Conservation (phyloP, 2,888 invertebrate genomes). For the Chymomyza amoena region DNA sequence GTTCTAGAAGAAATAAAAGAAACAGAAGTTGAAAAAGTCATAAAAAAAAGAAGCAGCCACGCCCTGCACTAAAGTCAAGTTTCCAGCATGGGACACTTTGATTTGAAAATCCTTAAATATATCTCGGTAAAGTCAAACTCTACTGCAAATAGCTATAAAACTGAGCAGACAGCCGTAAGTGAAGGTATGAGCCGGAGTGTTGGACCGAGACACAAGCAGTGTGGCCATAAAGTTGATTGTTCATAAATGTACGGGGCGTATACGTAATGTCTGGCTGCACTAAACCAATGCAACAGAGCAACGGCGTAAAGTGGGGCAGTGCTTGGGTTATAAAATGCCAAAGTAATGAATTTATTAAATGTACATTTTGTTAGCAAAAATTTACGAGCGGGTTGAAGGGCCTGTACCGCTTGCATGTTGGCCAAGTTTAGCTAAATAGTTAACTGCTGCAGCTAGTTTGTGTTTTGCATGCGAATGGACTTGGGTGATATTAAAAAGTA, state of each 20-base stretch:
- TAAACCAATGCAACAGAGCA: slow-evolving; percentile 50
- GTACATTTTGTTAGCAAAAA: too few species aligned
- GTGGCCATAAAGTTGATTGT: slow-evolving; percentile 62
- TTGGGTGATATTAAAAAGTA: neutral
- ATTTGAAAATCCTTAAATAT: slow-evolving; percentile 41
- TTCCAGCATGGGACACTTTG: neutral
- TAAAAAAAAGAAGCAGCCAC: too few species aligned
- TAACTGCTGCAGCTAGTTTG: slow-evolving; percentile 30
- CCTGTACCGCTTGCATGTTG: slow-evolving; percentile 58
- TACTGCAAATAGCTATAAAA: slow-evolving; percentile 62
- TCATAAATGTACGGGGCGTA: slow-evolving; percentile 71
- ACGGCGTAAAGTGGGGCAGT: neutral
- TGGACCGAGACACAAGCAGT: neutral
- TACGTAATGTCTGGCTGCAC: slow-evolving; percentile 65
- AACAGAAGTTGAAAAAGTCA: neutral
- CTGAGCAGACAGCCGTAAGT: slow-evolving; percentile 16
- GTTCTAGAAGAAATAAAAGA: neutral
- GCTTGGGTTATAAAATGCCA: slow-evolving; percentile 47
- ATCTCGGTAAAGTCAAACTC: slow-evolving; percentile 58
- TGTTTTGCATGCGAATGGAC: slow-evolving; percentile 51
- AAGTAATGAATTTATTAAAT: slow-evolving; percentile 70
- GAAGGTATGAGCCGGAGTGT: neutral
- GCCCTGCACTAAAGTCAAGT: neutral
- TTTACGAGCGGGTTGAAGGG: slow-evolving; percentile 5
- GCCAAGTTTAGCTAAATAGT: slow-evolving; percentile 64